These are phyloP conservation scores for Drosophila orosa DNA, from an alignment of 1,140 invertebrate species.

Conservation along the genomic window DNA sequence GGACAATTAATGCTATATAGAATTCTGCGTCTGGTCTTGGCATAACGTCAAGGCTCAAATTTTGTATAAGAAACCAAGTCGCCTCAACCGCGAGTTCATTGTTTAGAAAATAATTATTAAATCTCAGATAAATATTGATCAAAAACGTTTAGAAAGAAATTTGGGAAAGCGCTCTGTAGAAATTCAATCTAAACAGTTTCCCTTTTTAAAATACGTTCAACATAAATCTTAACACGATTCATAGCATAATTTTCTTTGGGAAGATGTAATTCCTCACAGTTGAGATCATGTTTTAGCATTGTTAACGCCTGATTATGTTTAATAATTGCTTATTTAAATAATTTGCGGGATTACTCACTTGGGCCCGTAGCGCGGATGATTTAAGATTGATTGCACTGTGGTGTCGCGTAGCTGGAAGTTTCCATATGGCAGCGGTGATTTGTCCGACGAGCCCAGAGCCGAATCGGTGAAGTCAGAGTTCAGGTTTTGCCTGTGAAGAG, in stretches of 20 bases:
- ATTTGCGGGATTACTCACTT: constrained; percentile 86
- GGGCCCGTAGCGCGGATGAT: constrained; percentile 94
- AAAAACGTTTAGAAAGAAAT: not conserved
- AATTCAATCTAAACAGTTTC: too few relatives aligned
- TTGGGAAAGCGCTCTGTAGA: too few relatives aligned
- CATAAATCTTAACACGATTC: not conserved
- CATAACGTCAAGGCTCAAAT: too few relatives aligned
- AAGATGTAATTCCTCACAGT: not conserved
- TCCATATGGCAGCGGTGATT: constrained; percentile 95
- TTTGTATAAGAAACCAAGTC: too few relatives aligned
- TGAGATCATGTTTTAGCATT: constrained; percentile 11
- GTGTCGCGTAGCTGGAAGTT: constrained; percentile 96
- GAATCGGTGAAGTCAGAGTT: constrained; percentile 98
- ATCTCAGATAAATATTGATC: not conserved
- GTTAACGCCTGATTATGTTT: constrained; percentile 24
- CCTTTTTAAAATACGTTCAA: not conserved
- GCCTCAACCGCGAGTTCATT: too few relatives aligned
- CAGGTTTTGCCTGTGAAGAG: constrained; percentile 91
- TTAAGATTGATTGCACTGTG: constrained; percentile 96
- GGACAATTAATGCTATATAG: too few relatives aligned
- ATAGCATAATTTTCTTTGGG: not conserved
- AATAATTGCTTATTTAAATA: constrained; percentile 12
- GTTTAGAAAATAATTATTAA: too few relatives aligned
- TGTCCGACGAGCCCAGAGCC: constrained; percentile 94
- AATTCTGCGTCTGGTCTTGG: too few relatives aligned